Percentiles rank a stretch among this genome's conserved stretches.
Conservation (phyloP, 2,797 vertebrate species). For the Sebastiscus tertius region DNA sequence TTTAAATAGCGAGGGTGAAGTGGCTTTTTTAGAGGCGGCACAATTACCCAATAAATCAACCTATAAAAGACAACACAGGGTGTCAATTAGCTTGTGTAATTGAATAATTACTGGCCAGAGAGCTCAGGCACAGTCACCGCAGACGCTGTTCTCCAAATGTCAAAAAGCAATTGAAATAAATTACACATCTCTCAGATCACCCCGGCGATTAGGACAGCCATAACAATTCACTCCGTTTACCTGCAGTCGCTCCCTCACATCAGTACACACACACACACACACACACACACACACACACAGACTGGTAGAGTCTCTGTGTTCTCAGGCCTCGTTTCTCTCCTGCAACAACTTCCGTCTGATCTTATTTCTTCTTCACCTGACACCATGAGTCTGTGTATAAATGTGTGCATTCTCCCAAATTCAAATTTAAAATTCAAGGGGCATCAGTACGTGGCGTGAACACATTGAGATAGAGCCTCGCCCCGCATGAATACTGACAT, state of each 20-base stretch:
- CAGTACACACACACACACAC: not conserved
- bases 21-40: constrained; percentile 86
- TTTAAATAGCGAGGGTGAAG: constrained; percentile 84
- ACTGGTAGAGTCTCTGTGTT: not conserved
- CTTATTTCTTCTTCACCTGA: not conserved
- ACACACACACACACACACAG: not conserved
- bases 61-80: constrained; percentile 91
- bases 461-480: not conserved
- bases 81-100: constrained; percentile 90
- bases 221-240: constrained; percentile 88
- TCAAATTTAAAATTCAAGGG: not conserved
- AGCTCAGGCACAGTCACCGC: constrained; percentile 86
- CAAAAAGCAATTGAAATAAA: constrained; percentile 97
- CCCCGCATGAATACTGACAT: not conserved
- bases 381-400: not conserved
- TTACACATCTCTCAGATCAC: constrained; percentile 89
- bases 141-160: constrained; percentile 91
- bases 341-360: not conserved
- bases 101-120: constrained; percentile 95
- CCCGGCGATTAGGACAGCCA: constrained; percentile 86
- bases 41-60: constrained; percentile 90
- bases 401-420: not conserved
- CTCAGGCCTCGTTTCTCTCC: not conserved
- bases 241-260: constrained; percentile 68
- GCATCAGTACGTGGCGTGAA: not conserved